These are phyloP conservation scores for Corbicula japonica DNA, from an alignment of 2,888 invertebrate species.

Conservation along the genomic window DNA sequence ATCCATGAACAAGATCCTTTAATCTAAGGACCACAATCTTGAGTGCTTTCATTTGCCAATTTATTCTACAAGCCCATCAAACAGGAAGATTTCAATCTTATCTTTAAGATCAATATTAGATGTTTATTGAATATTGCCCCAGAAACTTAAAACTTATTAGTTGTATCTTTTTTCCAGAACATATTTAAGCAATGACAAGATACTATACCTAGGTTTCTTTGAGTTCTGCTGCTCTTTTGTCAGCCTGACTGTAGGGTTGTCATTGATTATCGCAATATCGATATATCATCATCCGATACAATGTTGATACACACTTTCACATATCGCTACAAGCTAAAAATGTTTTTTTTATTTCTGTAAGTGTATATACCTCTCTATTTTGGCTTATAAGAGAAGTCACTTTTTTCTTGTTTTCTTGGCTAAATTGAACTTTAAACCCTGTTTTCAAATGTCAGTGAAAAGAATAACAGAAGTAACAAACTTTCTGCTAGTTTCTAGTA, in stretches of 20 bases:
- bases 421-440: too few species aligned
- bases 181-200: conserved; percentile 22
- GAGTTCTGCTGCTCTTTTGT: conserved; percentile 4
- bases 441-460: too few species aligned
- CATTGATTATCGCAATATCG: conserved; percentile 5
- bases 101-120: conserved; percentile 20
- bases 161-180: conserved; percentile 23
- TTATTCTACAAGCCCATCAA: conserved; percentile 5
- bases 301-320: too few species aligned
- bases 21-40: conserved; percentile 13
- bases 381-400: too few species aligned
- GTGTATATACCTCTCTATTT: too few species aligned
- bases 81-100: conserved; percentile 22
- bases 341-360: too few species aligned
- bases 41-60: conserved; percentile 14
- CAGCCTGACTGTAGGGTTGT: conserved; percentile 20
- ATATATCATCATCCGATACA: too few species aligned
- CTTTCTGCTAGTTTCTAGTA: too few species aligned
- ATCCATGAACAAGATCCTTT: conserved; percentile 11
- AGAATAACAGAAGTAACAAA: too few species aligned
- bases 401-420: too few species aligned
- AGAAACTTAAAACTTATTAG: conserved; percentile 22
- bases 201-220: conserved; percentile 22
- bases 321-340: too few species aligned
- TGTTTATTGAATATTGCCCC: conserved; percentile 20